A percentile compares a stretch with the other conserved stretches of the same genome.
These are phyloP conservation scores for Hybognathus amarus DNA, from an alignment of 2,797 vertebrate genomes.

Conservation along the genomic window DNA sequence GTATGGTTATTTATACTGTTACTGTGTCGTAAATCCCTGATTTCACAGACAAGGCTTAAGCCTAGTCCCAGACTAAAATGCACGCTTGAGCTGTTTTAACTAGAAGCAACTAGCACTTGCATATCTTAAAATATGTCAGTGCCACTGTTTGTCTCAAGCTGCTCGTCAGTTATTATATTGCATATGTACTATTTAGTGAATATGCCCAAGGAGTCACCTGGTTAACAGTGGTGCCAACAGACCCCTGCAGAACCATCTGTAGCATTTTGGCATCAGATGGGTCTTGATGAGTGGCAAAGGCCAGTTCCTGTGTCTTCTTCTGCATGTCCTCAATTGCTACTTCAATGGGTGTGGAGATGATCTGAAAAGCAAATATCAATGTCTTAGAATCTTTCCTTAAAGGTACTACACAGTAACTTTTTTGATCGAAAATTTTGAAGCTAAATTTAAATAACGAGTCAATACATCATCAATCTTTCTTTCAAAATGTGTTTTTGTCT, in stretches of 20 bases:
- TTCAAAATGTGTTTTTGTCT: background rate
- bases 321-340: conserved; percentile 99
- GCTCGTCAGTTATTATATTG: too few species aligned
- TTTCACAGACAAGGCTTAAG: too few species aligned
- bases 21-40: background rate
- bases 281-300: conserved; percentile 97
- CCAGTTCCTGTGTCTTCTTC: conserved; percentile 97
- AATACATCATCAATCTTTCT: background rate
- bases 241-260: conserved; percentile 98
- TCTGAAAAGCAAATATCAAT: conserved; percentile 69
- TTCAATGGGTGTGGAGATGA: conserved; percentile 96
- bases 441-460: background rate
- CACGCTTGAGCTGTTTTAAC: too few species aligned
- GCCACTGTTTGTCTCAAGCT: too few species aligned
- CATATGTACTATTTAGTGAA: background rate
- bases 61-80: too few species aligned
- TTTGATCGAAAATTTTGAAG: background rate
- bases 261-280: conserved; percentile 97
- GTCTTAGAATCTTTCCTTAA: background rate
- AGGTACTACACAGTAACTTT: background rate
- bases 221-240: conserved; percentile 97
- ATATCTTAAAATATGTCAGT: too few species aligned
- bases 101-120: too few species aligned
- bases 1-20: background rate
- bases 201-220: conserved; percentile 77